Evolutionary conservation across 2,888 invertebrate species (phyloP), one percentile per base, ranked within the genome.

Genomic region (Epinotia brunnichana): DNA sequence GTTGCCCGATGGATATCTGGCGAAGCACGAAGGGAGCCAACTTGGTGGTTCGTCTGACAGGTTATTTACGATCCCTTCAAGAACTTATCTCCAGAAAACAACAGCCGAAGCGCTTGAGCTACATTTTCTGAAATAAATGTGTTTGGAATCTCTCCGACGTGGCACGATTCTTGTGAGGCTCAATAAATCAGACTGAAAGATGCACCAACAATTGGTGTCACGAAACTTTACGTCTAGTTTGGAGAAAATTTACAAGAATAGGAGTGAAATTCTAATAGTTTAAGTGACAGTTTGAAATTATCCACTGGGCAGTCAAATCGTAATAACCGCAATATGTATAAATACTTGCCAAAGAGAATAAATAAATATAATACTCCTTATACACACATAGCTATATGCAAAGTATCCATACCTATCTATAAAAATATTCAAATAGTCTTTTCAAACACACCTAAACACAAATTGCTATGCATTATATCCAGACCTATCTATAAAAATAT

Each of bases 51-150:
- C 51, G 70, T 61, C 74, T 75, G 76, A 76, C 76, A 75, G 75
- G 76, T 75, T 74, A 75, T 76, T 76, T 76, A 76, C 74, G 75
- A 68, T 41, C 68, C 54, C 69, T 57, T 68, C 62, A 60, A 35
- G 67, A 70, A 74, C 74, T 74, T 74, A 70, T 68, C 70, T 74
- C 51, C n/a, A 61, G 67, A 62, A 74, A 67, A 74, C 70, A 73
- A 69, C 73, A 70, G 59, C 62, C 63, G 56, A 60, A 69, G 39
- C 60, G 69, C 63, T 73, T 60, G 41, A 66, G 56, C 56, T 54
- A 71, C 61, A 56, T 68, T 57, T 64, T 59, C 61, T 72, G 29
- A 61, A 72, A 72, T 72, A 68, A 68, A 61, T 67, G 61, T 62
- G 67, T 56, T 67, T 29, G 56, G 39, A 62, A 62, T 72, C 54